These are phyloP conservation scores for Corythoichthys intestinalis DNA, from an alignment of 2,113 vertebrate genomes.

Conservation along the genomic window DNA sequence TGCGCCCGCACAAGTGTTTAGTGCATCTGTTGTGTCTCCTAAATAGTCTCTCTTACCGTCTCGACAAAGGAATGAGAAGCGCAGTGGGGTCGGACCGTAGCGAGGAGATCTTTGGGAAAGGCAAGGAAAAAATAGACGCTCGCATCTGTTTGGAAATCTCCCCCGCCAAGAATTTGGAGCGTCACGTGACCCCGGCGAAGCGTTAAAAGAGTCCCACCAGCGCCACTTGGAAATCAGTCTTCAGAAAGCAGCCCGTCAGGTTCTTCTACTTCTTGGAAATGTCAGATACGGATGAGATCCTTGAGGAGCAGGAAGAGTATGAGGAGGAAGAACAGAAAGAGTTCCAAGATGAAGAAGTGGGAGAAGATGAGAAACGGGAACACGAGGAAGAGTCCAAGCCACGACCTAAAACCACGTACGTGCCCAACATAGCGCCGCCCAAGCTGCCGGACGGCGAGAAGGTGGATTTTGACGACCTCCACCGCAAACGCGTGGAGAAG, in stretches of 20 bases:
- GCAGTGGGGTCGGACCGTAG: constrained; percentile 44
- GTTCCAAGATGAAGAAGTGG: constrained; percentile 6
- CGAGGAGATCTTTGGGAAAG: constrained; percentile 33
- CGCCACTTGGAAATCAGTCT: constrained; percentile 12
- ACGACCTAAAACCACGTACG: constrained; percentile 77
- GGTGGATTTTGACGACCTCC: constrained; percentile 95
- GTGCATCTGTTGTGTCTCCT: constrained; percentile 70
- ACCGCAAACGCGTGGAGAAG: constrained; percentile 92
- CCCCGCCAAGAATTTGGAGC: constrained; percentile 34
- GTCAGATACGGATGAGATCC: constrained; percentile 68
- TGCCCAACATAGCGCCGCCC: constrained; percentile 87
- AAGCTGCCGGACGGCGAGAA: constrained; percentile 94
- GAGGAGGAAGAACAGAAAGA: not conserved
- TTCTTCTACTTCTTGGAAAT: constrained; percentile 23
- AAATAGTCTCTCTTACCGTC: constrained; percentile 71
- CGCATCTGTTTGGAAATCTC: constrained; percentile 67
- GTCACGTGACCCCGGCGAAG: constrained; percentile 60
- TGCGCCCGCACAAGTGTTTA: constrained; percentile 14
- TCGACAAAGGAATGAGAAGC: constrained; percentile 70
- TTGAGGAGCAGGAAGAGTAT: constrained; percentile 48
- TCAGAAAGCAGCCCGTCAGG: constrained; percentile 35
- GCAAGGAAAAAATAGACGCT: constrained; percentile 70
- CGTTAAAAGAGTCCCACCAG: constrained; percentile 54
- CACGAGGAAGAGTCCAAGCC: constrained; percentile 68
- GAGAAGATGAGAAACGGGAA: constrained; percentile 35